Evolutionary conservation across 2,113 vertebrate genomes (phyloP), one percentile per base, ranked within the genome.

Genomic region (Etheostoma cragini): DNA sequence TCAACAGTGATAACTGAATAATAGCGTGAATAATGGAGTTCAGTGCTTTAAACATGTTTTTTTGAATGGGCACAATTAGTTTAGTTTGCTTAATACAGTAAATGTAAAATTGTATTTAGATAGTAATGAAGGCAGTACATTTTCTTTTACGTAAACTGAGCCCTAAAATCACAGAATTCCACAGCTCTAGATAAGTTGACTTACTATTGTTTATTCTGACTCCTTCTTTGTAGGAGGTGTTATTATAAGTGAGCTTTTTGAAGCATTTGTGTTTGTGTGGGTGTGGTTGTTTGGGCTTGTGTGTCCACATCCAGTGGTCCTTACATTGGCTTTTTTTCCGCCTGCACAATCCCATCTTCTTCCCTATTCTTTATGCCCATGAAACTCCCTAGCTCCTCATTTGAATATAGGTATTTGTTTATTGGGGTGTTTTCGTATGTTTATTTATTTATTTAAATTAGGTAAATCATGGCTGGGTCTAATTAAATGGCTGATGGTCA

Each of bases 401-500:
- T 95, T 93, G 92, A 92, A 94, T 94, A 89, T 88, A 93, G 91
- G 89, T 92, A 88, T 93, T 94, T 94, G 87, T 93, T 93, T 92
- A 92, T 91, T 90, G 91, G 84, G 82, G 87, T 92, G 86, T 89
- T 94, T 85, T 91, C 82, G 71, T 92, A 89, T 92, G 83, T 94
- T 94, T 94, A 92, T 93, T 94, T 93, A 92, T 91, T 93, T 94
- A 93, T 94, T 93, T 91, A 92, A 93, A 91, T 93, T 87, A 93
- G 90, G 81, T 80, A 90, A 94, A 94, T 95, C 87, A 84, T 88
- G 91, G 83, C 87, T 93, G 92, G 90, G 78, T 95, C 87, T 95
- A 95, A 95, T 95, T 95, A 95, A 95, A 94, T 93, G 92, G 93
- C 89, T 94, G 90, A 91, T 90, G 92, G 93, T 93, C 94, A 93